phyloP scores from a whole-genome alignment of 2,113 vertebrate genomes.

The Pelodiscus sinensis region DNA sequence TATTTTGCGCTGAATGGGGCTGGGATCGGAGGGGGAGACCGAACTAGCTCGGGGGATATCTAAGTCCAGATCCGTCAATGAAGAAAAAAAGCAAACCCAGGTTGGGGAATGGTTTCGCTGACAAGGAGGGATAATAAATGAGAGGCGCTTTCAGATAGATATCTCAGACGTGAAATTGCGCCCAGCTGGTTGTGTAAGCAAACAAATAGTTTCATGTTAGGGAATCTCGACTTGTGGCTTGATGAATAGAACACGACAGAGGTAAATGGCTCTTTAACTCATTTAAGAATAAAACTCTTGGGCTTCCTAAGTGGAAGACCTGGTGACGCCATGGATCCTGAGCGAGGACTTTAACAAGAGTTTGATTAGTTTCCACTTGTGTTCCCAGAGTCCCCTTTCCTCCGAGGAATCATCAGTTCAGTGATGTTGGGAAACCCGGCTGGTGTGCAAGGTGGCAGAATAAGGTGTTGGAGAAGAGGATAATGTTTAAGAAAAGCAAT shows the following conservation, averaged over 20 bases:
- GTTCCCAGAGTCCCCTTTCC: not conserved
- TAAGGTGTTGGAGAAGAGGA: not conserved
- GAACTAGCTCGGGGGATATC: constrained; percentile 28
- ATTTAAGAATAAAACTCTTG: constrained; percentile 88
- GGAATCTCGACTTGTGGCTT: constrained; percentile 91
- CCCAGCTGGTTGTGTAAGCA: constrained; percentile 97
- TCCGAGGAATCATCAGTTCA: not conserved
- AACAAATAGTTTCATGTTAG: constrained; percentile 96
- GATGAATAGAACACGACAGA: constrained; percentile 96
- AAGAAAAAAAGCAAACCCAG: constrained; percentile 55
- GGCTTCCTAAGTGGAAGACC: constrained; percentile 81
- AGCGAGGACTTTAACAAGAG: constrained; percentile 71
- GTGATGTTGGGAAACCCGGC: fast-evolving
- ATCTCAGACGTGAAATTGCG: constrained; percentile 98
- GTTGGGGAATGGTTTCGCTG: constrained; percentile 88
- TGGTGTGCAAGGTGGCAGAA: not conserved
- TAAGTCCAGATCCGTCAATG: constrained; percentile 67
- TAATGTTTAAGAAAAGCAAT: not conserved
- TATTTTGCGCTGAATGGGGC: not conserved
- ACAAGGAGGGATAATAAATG: constrained; percentile 93
- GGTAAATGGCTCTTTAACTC: constrained; percentile 97
- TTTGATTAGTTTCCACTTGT: constrained; percentile 72
- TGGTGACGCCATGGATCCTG: constrained; percentile 75
- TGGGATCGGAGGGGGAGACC: not conserved
- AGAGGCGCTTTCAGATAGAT: constrained; percentile 94